Conservation (phyloP, 2,888 invertebrate genomes). For the Callinectes sapidus region DNA sequence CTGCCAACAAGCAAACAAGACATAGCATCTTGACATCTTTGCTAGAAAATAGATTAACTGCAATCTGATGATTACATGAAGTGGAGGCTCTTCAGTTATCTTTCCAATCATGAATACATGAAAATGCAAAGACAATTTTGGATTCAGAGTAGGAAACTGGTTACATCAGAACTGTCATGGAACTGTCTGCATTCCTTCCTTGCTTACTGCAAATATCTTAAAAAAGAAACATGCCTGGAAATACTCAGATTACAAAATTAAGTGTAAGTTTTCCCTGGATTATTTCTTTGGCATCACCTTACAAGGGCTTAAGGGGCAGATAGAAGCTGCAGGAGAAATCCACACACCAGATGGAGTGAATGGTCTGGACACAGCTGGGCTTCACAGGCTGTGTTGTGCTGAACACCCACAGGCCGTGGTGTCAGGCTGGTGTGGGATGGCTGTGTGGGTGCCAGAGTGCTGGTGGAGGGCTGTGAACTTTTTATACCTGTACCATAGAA, state of each 20-base stretch:
- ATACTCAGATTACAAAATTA: constrained; percentile 2
- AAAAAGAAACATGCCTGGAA: neutral
- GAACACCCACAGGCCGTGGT: neutral
- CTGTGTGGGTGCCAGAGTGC: neutral
- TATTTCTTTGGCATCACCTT: neutral
- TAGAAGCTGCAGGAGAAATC: neutral
- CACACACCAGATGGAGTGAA: neutral
- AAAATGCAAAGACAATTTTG: neutral
- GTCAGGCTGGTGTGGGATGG: neutral
- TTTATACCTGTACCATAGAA: neutral
- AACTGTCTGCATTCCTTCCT: neutral
- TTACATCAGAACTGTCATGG: neutral
- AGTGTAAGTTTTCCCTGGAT: neutral
- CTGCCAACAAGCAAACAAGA: neutral
- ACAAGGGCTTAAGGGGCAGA: neutral
- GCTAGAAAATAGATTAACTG: neutral
- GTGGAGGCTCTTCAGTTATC: constrained; percentile 5
- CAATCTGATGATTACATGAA: neutral
- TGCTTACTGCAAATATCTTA: neutral
- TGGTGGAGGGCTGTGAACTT: constrained; percentile 29
- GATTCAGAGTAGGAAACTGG: neutral
- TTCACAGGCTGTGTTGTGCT: neutral
- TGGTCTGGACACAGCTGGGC: neutral
- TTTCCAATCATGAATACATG: neutral
- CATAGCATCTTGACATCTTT: neutral